These are phyloP conservation scores for Drosophila leonis DNA, from an alignment of 2,888 invertebrate species.

Conservation along the genomic window DNA sequence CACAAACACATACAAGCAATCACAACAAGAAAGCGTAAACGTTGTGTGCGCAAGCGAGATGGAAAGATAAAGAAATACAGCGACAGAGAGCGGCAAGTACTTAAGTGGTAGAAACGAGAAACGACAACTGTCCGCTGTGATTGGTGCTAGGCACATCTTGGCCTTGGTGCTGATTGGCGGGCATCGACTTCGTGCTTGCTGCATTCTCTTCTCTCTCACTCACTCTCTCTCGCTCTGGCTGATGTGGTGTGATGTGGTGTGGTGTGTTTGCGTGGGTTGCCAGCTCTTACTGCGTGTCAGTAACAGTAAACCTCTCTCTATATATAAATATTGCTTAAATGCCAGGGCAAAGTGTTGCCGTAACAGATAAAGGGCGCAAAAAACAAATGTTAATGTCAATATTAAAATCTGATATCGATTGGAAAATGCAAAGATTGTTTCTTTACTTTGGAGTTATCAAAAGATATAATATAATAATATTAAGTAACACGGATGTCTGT, in stretches of 20 bases:
- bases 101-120: slow-evolving; percentile 58
- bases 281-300: slow-evolving; percentile 3
- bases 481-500: background rate
- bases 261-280: slow-evolving; percentile 14
- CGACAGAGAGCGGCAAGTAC: slow-evolving; percentile 23
- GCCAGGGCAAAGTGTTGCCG: background rate
- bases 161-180: slow-evolving; percentile 69
- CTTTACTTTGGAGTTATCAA: background rate
- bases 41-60: slow-evolving; percentile 47
- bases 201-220: slow-evolving; percentile 14
- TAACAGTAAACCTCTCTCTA: background rate
- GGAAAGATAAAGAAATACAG: slow-evolving; percentile 32
- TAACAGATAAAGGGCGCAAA: background rate
- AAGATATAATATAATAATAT: background rate
- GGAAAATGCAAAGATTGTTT: background rate
- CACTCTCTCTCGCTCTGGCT: slow-evolving; percentile 1
- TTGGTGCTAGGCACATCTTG: slow-evolving; percentile 59
- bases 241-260: background rate
- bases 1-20: slow-evolving; percentile 16
- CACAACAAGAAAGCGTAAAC: slow-evolving; percentile 36
- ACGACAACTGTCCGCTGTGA: slow-evolving; percentile 51
- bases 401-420: no score
- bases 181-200: slow-evolving; percentile 36
- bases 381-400: background rate
- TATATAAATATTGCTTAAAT: background rate